phyloP scores from a whole-genome alignment of 92 coral and sea anemone genomes.

The Phymanthus crucifer region DNA sequence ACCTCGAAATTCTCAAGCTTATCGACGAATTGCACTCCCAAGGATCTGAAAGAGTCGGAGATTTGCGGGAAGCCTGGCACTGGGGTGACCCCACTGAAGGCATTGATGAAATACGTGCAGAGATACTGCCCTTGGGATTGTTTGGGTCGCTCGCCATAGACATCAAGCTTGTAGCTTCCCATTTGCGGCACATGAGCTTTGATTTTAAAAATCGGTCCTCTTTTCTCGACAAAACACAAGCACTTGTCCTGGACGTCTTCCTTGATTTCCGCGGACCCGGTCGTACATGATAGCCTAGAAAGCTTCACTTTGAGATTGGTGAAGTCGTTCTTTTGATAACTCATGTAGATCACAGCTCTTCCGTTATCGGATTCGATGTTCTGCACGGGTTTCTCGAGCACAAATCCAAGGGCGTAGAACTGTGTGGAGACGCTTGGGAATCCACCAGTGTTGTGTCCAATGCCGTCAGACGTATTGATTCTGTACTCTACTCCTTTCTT shows the following conservation, averaged over 20 bases:
- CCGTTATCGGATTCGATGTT: conserved; percentile 73
- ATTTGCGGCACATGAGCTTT: conserved; percentile 68
- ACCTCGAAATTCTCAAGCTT: conserved; percentile 62
- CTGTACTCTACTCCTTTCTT: conserved; percentile 66
- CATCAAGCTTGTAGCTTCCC: conserved; percentile 67
- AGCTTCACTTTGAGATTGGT: conserved; percentile 45
- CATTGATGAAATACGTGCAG: conserved; percentile 66
- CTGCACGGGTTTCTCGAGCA: conserved; percentile 54
- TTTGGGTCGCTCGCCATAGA: conserved; percentile 55
- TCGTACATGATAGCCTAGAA: conserved; percentile 21
- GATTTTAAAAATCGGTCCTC: conserved; percentile 45
- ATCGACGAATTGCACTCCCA: conserved; percentile 56
- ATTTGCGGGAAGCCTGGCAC: conserved; percentile 68
- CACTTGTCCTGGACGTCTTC: conserved; percentile 52
- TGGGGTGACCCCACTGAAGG: conserved; percentile 56
- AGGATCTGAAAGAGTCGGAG: conserved; percentile 46
- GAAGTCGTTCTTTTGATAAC: conserved; percentile 47
- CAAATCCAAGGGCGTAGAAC: conserved; percentile 69
- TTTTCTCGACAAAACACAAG: conserved; percentile 55
- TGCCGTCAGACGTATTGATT: conserved; percentile 64
- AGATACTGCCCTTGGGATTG: conserved; percentile 44
- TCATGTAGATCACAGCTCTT: conserved; percentile 48
- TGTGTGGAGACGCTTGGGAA: conserved; percentile 61
- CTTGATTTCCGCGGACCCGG: conserved; percentile 23
- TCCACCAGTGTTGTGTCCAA: conserved; percentile 77